Conservation (phyloP, 1,140 invertebrate species). For the Drosophila fuyamai region DNA sequence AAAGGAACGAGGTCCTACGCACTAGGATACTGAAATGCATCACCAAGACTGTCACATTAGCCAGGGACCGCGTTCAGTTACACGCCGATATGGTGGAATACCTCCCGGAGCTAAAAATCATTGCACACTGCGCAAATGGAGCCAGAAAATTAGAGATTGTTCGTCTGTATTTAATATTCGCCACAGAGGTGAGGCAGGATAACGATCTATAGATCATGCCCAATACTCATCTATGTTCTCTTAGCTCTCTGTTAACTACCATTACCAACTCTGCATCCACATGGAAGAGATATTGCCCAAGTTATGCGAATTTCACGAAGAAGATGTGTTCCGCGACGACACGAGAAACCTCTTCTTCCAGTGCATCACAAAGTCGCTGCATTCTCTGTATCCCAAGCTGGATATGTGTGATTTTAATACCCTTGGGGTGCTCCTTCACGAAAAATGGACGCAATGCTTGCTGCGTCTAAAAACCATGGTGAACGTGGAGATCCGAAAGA, state of each 20-base stretch:
- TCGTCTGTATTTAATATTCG: conserved; percentile 53
- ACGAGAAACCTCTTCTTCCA: conserved; percentile 63
- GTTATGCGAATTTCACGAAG: conserved; percentile 63
- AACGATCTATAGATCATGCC: background rate
- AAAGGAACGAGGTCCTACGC: conserved; percentile 36
- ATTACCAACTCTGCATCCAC: conserved; percentile 62
- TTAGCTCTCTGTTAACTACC: conserved; percentile 73
- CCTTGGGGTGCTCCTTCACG: conserved; percentile 46
- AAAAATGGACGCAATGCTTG: conserved; percentile 64
- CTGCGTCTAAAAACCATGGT: conserved; percentile 61
- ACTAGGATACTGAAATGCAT: conserved; percentile 55
- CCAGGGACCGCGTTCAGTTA: conserved; percentile 59
- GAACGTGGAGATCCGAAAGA: conserved; percentile 60
- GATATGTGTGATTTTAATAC: conserved; percentile 48
- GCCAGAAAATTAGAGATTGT: conserved; percentile 54
- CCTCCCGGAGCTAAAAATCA: conserved; percentile 34
- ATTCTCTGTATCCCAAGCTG: conserved; percentile 62
- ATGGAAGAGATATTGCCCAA: conserved; percentile 68
- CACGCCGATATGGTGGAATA: conserved; percentile 61
- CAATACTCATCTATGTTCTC: background rate
- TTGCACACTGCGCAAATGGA: conserved; percentile 11
- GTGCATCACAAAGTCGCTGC: conserved; percentile 49
- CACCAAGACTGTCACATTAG: conserved; percentile 53
- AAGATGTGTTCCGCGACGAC: conserved; percentile 44
- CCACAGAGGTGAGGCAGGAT: conserved; percentile 36